phyloP scores from a whole-genome alignment of 1,140 invertebrate genomes.

The Caenorhabditis elegans region WBcel235 BX284606.5:5964501-5965000 shows the following conservation, averaged over 20 bases:
- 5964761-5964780: slow-evolving; percentile 30
- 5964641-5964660: neutral
- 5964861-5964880: slow-evolving; percentile 44
- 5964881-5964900: too few species aligned
- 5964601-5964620: neutral
- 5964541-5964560: slow-evolving; percentile 3
- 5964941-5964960: too few species aligned
- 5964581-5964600: slow-evolving; percentile 19
- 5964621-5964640: neutral
- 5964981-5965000: too few species aligned
- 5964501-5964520: too few species aligned
- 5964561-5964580: slow-evolving; percentile 30
- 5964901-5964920: too few species aligned
- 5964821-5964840: slow-evolving; percentile 26
- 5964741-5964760: neutral
- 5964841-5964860: slow-evolving; percentile 39
- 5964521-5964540: slow-evolving; percentile 8
- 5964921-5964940: too few species aligned
- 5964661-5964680: slow-evolving; percentile 5
- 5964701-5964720: too few species aligned
- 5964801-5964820: slow-evolving; percentile 22
- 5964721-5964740: too few species aligned
- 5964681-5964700: neutral
- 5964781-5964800: slow-evolving; percentile 36
- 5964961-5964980: too few species aligned